phyloP scores from a whole-genome alignment of 2,113 vertebrate species.

The Takifugu flavidus region DNA sequence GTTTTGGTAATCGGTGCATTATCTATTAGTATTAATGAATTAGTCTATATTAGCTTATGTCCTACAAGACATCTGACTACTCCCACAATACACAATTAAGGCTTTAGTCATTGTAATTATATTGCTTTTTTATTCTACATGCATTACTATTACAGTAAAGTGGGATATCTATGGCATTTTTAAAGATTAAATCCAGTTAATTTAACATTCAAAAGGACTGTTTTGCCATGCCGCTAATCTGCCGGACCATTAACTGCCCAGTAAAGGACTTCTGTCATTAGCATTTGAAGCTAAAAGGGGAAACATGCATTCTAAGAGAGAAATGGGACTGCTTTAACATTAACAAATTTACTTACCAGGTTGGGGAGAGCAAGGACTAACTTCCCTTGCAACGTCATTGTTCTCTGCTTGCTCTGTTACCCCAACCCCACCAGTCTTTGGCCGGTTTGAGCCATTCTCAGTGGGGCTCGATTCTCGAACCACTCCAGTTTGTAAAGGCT shows the following conservation, averaged over 20 bases:
- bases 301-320: conserved; percentile 41
- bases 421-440: conserved; percentile 40
- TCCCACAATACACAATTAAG: background rate
- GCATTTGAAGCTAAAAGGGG: conserved; percentile 20
- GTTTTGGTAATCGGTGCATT: conserved; percentile 18
- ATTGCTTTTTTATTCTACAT: conserved; percentile 14
- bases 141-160: conserved; percentile 1
- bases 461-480: conserved; percentile 44
- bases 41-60: conserved; percentile 16
- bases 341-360: conserved; percentile 66
- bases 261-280: conserved; percentile 4
- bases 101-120: background rate
- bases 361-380: conserved; percentile 45
- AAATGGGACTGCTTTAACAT: conserved; percentile 43
- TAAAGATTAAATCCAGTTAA: background rate
- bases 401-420: conserved; percentile 55
- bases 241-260: conserved; percentile 1
- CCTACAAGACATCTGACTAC: conserved; percentile 1
- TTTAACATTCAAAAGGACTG: background rate
- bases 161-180: conserved; percentile 10
- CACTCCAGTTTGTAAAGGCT: conserved; percentile 52
- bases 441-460: conserved; percentile 50
- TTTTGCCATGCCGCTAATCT: conserved; percentile 31
- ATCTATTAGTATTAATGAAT: conserved; percentile 3
- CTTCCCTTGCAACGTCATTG: conserved; percentile 50